phyloP scores from a whole-genome alignment of 2,888 invertebrate species.

The Drosophila vallismaia region DNA sequence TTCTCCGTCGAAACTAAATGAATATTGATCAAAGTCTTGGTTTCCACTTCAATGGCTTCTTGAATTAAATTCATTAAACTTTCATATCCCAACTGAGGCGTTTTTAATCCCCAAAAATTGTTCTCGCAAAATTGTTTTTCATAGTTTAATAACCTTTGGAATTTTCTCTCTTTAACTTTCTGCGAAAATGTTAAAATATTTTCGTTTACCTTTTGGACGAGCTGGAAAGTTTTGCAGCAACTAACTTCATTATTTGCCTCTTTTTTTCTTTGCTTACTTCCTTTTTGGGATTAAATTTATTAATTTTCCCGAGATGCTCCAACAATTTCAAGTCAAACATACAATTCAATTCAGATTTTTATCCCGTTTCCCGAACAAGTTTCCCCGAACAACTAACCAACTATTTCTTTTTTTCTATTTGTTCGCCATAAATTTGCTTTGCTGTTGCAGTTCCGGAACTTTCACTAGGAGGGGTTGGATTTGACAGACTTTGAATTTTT shows the following conservation, averaged over 20 bases:
- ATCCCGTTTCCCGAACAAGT: slow-evolving; percentile 20
- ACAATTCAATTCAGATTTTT: slow-evolving; percentile 26
- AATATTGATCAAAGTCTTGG: slow-evolving; percentile 11
- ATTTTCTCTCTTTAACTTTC: slow-evolving; percentile 12
- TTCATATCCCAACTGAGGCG: background rate
- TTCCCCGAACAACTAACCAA: slow-evolving; percentile 20
- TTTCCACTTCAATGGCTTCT: slow-evolving; percentile 20
- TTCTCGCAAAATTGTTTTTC: slow-evolving; percentile 1
- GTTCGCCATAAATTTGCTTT: slow-evolving; percentile 33
- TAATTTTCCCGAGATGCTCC: slow-evolving; percentile 27
- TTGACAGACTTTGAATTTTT: slow-evolving; percentile 45
- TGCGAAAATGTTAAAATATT: slow-evolving; percentile 1
- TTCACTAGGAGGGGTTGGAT: slow-evolving; percentile 26
- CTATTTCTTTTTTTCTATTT: background rate
- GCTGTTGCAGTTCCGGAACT: slow-evolving; percentile 27
- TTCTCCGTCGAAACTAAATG: slow-evolving; percentile 13
- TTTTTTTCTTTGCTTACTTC: background rate
- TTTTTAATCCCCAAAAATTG: slow-evolving; percentile 7
- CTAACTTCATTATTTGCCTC: slow-evolving; percentile 4
- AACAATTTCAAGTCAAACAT: slow-evolving; percentile 33
- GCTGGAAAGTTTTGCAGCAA: slow-evolving; percentile 14
- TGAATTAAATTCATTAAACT: slow-evolving; percentile 15
- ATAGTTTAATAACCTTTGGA: slow-evolving; percentile 17
- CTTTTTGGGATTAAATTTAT: slow-evolving; percentile 29
- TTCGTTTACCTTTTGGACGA: slow-evolving; percentile 26